These are phyloP conservation scores for Zoroaster sp. DNA, from an alignment of 53 echinoderm and acorn worm genomes.

Conservation along the genomic window DNA sequence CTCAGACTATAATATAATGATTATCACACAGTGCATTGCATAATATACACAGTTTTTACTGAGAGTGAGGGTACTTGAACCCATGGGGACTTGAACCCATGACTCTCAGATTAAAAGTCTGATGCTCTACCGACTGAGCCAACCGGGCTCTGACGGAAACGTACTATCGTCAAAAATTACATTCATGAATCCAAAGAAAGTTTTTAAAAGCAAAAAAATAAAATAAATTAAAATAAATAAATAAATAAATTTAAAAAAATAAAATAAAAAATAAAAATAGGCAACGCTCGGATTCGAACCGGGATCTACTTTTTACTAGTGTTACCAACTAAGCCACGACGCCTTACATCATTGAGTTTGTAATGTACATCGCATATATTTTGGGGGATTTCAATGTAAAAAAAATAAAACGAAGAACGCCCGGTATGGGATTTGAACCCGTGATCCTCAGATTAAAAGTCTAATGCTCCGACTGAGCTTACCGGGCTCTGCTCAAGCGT, in stretches of 20 bases:
- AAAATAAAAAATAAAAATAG: no score
- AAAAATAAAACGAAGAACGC: not conserved
- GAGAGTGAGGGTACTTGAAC: no score
- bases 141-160: conserved; percentile 6
- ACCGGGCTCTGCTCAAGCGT: not conserved
- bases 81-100: no score
- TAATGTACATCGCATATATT: no score
- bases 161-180: not conserved
- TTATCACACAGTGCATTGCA: no score
- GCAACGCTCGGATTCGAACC: conserved; percentile 75
- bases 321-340: conserved; percentile 68
- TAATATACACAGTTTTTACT: no score
- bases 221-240: no score
- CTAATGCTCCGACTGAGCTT: conserved; percentile 59
- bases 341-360: not conserved
- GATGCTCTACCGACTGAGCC: conserved; percentile 55
- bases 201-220: not conserved
- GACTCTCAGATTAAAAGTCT: no score
- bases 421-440: conserved; percentile 55
- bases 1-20: no score
- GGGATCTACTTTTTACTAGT: conserved; percentile 77
- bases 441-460: conserved; percentile 54
- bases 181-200: not conserved
- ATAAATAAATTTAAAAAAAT: no score
- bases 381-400: no score